Conservation (phyloP, 1,140 invertebrate species). For the Dysdera silvatica region DNA sequence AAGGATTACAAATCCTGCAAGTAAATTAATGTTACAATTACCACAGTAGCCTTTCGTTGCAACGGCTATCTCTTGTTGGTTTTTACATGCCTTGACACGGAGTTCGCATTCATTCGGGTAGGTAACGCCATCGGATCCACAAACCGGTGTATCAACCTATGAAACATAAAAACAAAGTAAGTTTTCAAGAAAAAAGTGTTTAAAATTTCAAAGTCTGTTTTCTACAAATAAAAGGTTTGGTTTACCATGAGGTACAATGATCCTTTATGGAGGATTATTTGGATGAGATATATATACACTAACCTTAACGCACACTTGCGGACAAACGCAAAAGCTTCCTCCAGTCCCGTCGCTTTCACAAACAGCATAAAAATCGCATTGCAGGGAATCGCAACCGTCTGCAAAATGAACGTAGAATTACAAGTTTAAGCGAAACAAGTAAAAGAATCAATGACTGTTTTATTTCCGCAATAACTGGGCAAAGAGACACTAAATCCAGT, state of each 20-base stretch:
- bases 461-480: no score
- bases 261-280: background rate
- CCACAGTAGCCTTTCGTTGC: constrained; percentile 75
- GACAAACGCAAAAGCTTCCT: constrained; percentile 64
- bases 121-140: constrained; percentile 50
- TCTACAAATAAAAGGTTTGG: background rate
- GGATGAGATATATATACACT: constrained; percentile 3
- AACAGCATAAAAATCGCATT: constrained; percentile 71
- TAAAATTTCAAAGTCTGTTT: background rate
- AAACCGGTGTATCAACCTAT: constrained; percentile 42
- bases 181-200: background rate
- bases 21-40: constrained; percentile 44
- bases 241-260: background rate
- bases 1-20: background rate
- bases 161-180: background rate
- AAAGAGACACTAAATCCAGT: no score
- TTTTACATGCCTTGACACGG: constrained; percentile 48
- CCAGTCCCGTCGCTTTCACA: constrained; percentile 71
- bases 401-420: no score
- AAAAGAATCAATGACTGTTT: no score
- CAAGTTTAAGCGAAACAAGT: no score
- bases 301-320: constrained; percentile 29
- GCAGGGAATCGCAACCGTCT: constrained; percentile 79
- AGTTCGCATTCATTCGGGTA: constrained; percentile 31
- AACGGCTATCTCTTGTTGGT: constrained; percentile 64